These are phyloP conservation scores for Serranochromis macrocephalus DNA, from an alignment of 2,113 vertebrate species.

Conservation along the genomic window DNA sequence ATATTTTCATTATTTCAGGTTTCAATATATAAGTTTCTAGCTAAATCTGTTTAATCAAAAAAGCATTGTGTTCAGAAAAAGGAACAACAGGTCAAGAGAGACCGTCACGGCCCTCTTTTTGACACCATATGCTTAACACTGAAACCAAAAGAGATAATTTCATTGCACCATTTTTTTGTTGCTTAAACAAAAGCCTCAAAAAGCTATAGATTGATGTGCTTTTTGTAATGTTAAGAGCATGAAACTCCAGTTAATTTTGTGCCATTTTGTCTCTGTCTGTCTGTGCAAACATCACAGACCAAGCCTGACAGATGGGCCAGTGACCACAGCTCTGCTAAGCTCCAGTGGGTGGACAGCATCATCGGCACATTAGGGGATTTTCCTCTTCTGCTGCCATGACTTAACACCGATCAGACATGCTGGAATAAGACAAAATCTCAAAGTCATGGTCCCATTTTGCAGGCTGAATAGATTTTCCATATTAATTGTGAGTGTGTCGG, in stretches of 20 bases:
- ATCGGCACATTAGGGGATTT: slow-evolving; percentile 58
- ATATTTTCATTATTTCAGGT: neutral
- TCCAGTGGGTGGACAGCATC: slow-evolving; percentile 45
- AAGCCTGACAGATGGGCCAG: slow-evolving; percentile 46
- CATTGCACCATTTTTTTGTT: neutral
- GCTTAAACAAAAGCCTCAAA: neutral
- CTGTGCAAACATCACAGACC: neutral
- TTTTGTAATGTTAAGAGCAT: neutral
- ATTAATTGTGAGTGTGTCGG: neutral
- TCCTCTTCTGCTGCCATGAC: slow-evolving; percentile 20
- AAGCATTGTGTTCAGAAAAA: neutral
- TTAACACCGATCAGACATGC: neutral
- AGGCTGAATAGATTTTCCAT: neutral
- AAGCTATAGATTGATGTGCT: neutral
- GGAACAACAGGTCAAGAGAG: neutral
- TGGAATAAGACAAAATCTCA: neutral
- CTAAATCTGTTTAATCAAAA: neutral
- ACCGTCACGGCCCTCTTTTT: neutral
- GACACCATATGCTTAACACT: neutral
- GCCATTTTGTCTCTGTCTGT: neutral
- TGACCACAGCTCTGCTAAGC: slow-evolving; percentile 39
- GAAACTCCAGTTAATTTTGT: neutral
- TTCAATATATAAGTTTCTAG: neutral
- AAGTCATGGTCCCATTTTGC: neutral
- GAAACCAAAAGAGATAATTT: neutral